phyloP scores from a whole-genome alignment of 1,140 invertebrate species.

The Oppia nitens region DNA sequence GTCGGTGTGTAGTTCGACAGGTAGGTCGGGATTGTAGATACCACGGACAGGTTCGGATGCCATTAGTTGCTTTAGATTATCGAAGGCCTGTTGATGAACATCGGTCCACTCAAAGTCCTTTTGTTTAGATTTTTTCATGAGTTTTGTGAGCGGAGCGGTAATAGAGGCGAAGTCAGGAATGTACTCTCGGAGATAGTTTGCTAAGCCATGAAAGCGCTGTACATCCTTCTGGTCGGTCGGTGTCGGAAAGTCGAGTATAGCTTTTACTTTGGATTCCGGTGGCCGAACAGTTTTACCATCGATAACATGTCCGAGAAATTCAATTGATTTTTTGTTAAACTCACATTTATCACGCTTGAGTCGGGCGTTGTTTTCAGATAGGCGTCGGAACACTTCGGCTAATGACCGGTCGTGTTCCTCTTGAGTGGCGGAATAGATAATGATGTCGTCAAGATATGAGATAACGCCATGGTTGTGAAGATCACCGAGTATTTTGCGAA shows the following conservation, averaged over 20 bases:
- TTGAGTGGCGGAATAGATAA: conserved; percentile 2
- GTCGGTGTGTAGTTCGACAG: conserved; percentile 13
- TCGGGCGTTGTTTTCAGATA: no score
- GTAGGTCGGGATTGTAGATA: conserved; percentile 18
- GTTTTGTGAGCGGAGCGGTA: conserved; percentile 25
- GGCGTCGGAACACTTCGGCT: conserved; percentile 21
- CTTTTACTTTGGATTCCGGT: conserved; percentile 5
- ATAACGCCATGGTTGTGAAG: conserved; percentile 22
- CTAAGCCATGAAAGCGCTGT: conserved; percentile 24
- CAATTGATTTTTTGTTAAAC: conserved; percentile 8
- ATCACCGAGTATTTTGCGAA: conserved; percentile 13
- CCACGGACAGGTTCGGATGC: conserved; percentile 20
- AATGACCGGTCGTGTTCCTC: conserved; percentile 8
- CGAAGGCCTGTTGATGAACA: conserved; percentile 25
- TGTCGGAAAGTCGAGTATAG: conserved; percentile 15
- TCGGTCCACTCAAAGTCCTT: conserved; percentile 25
- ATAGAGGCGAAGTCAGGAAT: conserved; percentile 23
- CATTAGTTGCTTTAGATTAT: conserved; percentile 25
- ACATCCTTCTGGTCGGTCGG: conserved; percentile 20
- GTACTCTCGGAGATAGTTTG: conserved; percentile 25
- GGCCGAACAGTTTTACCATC: background rate
- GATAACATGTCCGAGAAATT: conserved; percentile 4
- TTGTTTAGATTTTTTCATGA: conserved; percentile 30
- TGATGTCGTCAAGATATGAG: no score
- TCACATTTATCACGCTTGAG: conserved; percentile 1